Base-by-base conservation (phyloP, 2,113 vertebrate genomes). In the Orcinus orca region DNA sequence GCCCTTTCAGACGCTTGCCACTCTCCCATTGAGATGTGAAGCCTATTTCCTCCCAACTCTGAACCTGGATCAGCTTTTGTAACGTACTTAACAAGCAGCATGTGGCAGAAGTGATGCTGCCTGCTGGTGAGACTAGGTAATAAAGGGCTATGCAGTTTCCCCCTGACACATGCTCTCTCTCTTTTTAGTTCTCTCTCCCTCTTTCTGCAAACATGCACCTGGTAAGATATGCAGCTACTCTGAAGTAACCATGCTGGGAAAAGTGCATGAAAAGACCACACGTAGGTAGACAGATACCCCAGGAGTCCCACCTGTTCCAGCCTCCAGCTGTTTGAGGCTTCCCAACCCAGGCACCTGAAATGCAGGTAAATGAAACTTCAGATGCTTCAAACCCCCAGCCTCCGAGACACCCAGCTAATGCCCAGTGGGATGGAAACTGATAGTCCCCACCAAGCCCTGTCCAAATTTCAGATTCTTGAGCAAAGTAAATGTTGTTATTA, bases 21-120 rank as follows among this genome's bases (percentile, higher is more conserved):
- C 11, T 80, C 20, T 58, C 47, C 25, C 47, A 21, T 86, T 11
- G n/a, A 38, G 58, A 21, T 13, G 15, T 73, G 29, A 80, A 36
- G 29, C 58, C 14, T 38, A 20, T 18, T 60, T 23, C 13, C 12
- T 31, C 58, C 3, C 18, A 0, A 1, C 31, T 36, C 25, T 73
- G 73, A 74, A 67, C 11, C 65, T 50, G 67, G 18, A 62, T n/a
- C 50, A 50, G 36, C 18, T 14, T 50, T 74, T 83, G 50, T 0
- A 7, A 50, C 13, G 13, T 14, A 23, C 9, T 36, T 36, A 74
- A 17, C 62, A 74, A 21, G 17, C 1, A 50, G 25, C 60, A 21
- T n/a, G 17, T 33, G 36, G 44, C 18, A 44, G 29, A 89, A 55
- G 10, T 33, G 47, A 87, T 0, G 6, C 23, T 5, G 2, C 25